Base-by-base conservation (phyloP, 2,113 vertebrate species). In the Rattus rattus region DNA sequence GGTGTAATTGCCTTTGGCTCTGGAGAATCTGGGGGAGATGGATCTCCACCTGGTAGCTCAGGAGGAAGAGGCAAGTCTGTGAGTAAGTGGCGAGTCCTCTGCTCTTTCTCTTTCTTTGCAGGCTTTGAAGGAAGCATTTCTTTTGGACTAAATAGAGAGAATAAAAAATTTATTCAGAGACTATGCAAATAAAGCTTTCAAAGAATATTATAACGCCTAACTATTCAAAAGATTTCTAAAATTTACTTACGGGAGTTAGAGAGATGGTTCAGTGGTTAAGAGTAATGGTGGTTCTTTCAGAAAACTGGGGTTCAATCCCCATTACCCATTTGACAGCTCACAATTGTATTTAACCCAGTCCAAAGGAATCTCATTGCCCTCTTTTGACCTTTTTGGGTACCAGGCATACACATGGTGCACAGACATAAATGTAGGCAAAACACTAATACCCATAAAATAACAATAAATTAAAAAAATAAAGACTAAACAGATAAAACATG, bases 11-110 rank as follows among this genome's bases (percentile, higher is more conserved):
- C 98, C 98, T 99, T 99, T 97, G 99, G 99, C 96, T 99, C 98
- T 30, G 99, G 99, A 89, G 99, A 99, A 96, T 99, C 99, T 0
- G 99, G 99, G 10, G 99, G 99, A 80, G 99, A 99, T 1, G 99
- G 98, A 96, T 99, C 99, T 49, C 98, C 99, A 83, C 99, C 99
- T 22, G 98, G 96, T 76, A 99, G 98, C 91, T 99, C 99, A 43
- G 99, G 99, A 26, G 99, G 99, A 54, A 99, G 98, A 85, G 99
- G 99, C 92, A 99, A 99, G 98, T 99, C 99, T 30, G 98, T 99
- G 86, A 99, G 99, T 80, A 99, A 99, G 28, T 99, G 98, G 19
- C 99, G 99, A 93, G 99, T 98, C 98, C 99, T 99, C 95, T 98
- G 97, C 94, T 99, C 99, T 98, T 99, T 99, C 43, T 99, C 99